phyloP scores from a whole-genome alignment of 2,888 invertebrate species.

The Lasioglossum lativentre region DNA sequence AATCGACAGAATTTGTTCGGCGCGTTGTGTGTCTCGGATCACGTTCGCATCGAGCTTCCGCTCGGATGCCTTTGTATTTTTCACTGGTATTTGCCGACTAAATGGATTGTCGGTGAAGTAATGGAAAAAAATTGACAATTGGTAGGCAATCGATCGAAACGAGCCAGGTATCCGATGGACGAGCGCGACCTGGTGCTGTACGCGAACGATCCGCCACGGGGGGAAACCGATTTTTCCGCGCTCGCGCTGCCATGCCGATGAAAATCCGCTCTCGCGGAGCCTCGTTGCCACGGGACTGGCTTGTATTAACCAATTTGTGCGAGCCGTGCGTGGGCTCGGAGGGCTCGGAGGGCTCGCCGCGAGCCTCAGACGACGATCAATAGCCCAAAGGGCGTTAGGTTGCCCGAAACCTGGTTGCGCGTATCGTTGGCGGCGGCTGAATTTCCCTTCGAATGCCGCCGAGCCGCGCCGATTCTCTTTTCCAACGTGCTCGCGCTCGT shows the following conservation, averaged over 20 bases:
- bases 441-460: constrained; percentile 44
- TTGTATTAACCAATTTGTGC: constrained; percentile 51
- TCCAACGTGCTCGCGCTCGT: neutral
- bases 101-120: neutral
- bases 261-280: constrained; percentile 4
- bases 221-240: neutral
- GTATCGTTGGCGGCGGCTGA: constrained; percentile 37
- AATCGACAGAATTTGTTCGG: neutral
- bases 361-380: constrained; percentile 62
- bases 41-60: neutral
- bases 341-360: constrained; percentile 32
- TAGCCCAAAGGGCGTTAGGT: constrained; percentile 67
- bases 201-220: neutral
- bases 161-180: neutral
- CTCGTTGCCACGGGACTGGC: constrained; percentile 20
- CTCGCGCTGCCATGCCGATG: neutral
- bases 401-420: constrained; percentile 54
- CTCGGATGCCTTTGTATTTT: neutral
- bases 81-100: neutral
- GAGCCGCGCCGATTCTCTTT: neutral
- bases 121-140: constrained; percentile 6
- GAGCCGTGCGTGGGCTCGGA: constrained; percentile 24
- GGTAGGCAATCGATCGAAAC: constrained; percentile 22
- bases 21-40: neutral
- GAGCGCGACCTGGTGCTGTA: neutral